phyloP scores from a whole-genome alignment of 2,888 invertebrate genomes.

The Branchinecta sandiegonensis region DNA sequence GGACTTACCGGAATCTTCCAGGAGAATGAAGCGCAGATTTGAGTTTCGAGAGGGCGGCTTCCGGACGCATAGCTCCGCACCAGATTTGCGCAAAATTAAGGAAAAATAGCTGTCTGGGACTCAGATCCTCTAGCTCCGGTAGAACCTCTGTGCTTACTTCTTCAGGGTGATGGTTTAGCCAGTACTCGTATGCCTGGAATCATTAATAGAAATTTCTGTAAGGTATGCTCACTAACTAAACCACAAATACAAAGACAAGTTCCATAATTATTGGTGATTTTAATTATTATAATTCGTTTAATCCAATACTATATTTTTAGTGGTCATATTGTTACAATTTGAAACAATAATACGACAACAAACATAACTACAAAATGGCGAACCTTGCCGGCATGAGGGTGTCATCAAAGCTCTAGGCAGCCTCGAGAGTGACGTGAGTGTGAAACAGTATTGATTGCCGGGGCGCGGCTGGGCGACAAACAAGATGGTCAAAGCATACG shows the following conservation, averaged over 20 bases:
- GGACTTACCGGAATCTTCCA: constrained; percentile 48
- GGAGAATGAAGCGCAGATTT: constrained; percentile 73
- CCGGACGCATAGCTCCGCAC: constrained; percentile 47
- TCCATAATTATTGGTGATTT: no score
- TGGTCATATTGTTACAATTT: no score
- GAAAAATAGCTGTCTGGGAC: constrained; percentile 36
- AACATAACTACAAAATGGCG: no score
- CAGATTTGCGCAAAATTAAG: constrained; percentile 43
- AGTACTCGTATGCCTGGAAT: constrained; percentile 35
- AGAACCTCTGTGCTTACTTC: constrained; percentile 24
- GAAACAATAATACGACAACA: no score
- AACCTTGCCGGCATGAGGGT: no score
- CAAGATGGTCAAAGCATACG: no score
- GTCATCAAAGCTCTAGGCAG: no score
- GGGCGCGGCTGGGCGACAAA: no score
- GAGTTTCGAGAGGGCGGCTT: constrained; percentile 60
- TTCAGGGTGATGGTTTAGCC: constrained; percentile 28
- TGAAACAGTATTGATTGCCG: no score
- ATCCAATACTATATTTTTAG: no score
- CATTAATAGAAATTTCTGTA: not conserved
- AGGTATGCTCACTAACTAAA: not conserved
- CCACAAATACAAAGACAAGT: not conserved
- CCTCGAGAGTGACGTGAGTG: no score
- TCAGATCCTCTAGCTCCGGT: constrained; percentile 28
- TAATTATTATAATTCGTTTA: no score